Percentiles rank a stretch among this genome's conserved stretches.
These are phyloP conservation scores for Steatocranus sp. DNA, from an alignment of 2,797 vertebrate species.

Conservation along the genomic window DNA sequence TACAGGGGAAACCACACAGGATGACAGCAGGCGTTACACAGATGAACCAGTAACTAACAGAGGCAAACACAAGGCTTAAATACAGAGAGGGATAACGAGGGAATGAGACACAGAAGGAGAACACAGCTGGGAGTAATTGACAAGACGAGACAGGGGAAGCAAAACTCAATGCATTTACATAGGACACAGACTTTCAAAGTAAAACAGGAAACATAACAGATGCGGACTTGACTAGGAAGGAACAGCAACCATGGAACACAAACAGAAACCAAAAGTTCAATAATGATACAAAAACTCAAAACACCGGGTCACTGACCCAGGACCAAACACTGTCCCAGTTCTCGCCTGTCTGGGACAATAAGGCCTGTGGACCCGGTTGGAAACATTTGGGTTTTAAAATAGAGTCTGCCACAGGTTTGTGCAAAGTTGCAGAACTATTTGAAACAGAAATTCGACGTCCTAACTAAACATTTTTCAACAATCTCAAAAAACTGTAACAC, in stretches of 20 bases:
- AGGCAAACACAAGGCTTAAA: not conserved
- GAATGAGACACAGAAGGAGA: not conserved
- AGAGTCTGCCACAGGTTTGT: not conserved
- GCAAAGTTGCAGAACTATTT: not conserved
- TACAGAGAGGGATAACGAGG: not conserved
- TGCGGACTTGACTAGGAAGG: accelerated
- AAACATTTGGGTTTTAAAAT: not conserved
- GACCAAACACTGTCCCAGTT: not conserved
- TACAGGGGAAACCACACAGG: not conserved
- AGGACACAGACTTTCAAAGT: not conserved
- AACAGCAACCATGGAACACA: not conserved
- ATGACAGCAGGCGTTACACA: accelerated
- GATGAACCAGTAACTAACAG: not conserved
- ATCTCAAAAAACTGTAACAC: too few relatives aligned
- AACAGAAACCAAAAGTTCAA: not conserved
- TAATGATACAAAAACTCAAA: accelerated
- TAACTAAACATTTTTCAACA: too few relatives aligned
- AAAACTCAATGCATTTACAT: not conserved
- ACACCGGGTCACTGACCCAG: not conserved
- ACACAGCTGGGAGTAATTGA: not conserved
- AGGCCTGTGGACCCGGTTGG: not conserved
- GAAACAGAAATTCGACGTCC: not conserved
- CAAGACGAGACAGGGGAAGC: not conserved
- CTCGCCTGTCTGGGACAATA: not conserved
- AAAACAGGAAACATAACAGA: not conserved